These are phyloP conservation scores for Acrocephalus arundinaceus DNA, from an alignment of 2,113 vertebrate genomes.

Conservation along the genomic window DNA sequence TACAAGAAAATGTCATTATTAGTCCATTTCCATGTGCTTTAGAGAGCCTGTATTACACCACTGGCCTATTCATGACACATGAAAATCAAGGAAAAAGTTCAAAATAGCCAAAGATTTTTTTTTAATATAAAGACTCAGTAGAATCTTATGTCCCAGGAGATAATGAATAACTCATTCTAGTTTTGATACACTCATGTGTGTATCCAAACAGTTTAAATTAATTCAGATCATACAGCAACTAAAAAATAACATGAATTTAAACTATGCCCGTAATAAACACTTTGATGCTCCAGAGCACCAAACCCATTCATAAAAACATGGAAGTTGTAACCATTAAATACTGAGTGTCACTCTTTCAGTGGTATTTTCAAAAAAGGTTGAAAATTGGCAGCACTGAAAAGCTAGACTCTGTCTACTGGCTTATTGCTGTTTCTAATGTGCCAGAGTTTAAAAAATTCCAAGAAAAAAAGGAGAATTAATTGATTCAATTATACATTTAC, in stretches of 20 bases:
- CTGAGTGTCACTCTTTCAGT: not conserved
- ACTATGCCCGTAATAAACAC: not conserved
- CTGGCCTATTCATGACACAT: not conserved
- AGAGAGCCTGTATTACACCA: not conserved
- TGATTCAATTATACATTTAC: not conserved
- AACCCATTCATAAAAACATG: conserved; percentile 11
- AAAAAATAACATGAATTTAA: not conserved
- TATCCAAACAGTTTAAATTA: not conserved
- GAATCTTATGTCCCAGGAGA: not conserved
- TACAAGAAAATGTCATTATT: not conserved
- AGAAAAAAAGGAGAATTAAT: not conserved
- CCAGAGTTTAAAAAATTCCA: not conserved
- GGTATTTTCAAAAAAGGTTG: not conserved
- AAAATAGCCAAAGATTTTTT: not conserved
- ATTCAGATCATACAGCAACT: not conserved
- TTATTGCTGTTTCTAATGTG: conserved; percentile 12
- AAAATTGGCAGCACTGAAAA: conserved; percentile 2
- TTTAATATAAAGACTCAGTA: not conserved
- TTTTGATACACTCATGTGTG: not conserved
- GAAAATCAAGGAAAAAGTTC: not conserved
- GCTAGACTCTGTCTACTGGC: not conserved
- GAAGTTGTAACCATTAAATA: conserved; percentile 22
- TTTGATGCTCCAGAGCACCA: not conserved
- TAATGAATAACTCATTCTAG: not conserved
- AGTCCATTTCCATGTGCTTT: not conserved